Base-by-base conservation (phyloP, 2,888 invertebrate genomes). In the Leucophenga montana region DNA sequence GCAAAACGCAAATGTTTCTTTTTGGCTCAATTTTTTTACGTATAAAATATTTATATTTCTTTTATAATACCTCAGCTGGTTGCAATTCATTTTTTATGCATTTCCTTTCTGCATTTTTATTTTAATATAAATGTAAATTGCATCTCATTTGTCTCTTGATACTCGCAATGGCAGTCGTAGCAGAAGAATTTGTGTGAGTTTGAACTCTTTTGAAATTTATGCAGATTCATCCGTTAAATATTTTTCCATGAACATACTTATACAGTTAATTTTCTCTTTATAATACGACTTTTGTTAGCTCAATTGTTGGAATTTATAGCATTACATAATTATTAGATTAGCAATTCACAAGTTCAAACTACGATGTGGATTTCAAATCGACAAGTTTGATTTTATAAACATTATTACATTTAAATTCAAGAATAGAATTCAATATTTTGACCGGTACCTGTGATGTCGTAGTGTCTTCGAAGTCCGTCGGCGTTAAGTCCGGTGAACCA, bases 101-200 rank as follows among this genome's bases (percentile, higher is more conserved):
- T 57, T 57, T 27, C 27, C 22, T 2, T 57, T 57, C 56, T 57
- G 20, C 56, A 57, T 22, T 61, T 61, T 61, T 18, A 39, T 39
- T 61, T 61, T 39, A 61, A 61, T 61, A 61, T 61, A 61, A 61
- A 61, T 61, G 61, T 39, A 61, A 61, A 61, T 61, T 39, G 39
- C 20, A 16, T 61, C 61, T 33, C 39, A 61, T 61, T 61, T 61
- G 39, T 61, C 39, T 61, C 22, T 16, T 18, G 18, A 39, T 39
- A 18, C 16, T n/a, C 16, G 46, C 46, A 27, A 27, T 39, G 39
- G 57, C 27, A 22, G 57, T 27, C 27, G n/a, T 6, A 8, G n/a
- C 50, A n/a, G n/a, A n/a, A n/a, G 20, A 53, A 18, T 54, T 13
- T 39, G 39, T 39, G 39, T 8, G 39, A 39, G 39, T 54, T 54